These are phyloP conservation scores for Nothocercus julius DNA, from an alignment of 2,113 vertebrate species.

Conservation along the genomic window DNA sequence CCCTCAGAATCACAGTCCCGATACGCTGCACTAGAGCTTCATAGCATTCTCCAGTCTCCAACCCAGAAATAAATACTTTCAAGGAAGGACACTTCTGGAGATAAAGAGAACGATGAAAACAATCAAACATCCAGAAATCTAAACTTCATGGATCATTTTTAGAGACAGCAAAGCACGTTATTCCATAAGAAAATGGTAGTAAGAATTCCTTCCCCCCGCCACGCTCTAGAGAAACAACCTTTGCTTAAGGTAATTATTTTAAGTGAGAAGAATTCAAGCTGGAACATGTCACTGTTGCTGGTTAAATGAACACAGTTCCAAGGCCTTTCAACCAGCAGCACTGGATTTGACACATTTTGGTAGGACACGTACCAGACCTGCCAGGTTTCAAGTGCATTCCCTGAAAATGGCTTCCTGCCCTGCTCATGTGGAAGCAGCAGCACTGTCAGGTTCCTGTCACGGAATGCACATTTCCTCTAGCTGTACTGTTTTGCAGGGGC, in stretches of 20 bases:
- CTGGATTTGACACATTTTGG: background rate
- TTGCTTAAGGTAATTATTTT: background rate
- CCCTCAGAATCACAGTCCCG: background rate
- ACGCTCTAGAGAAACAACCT: background rate
- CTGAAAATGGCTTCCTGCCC: background rate
- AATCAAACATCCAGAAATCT: background rate
- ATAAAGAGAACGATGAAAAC: background rate
- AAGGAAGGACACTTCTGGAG: background rate
- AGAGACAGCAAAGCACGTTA: background rate
- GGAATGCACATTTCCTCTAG: fast-evolving
- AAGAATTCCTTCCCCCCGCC: background rate
- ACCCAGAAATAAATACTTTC: background rate
- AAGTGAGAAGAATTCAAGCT: background rate
- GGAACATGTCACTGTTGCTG: background rate
- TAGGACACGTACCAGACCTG: background rate
- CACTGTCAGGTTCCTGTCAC: background rate
- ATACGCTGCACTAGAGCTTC: background rate
- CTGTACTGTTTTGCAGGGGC: no score
- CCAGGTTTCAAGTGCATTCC: background rate
- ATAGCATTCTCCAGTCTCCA: background rate
- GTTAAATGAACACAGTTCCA: no score
- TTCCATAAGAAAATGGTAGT: background rate
- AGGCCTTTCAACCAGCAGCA: background rate
- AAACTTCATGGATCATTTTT: background rate
- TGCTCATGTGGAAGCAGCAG: no score